Percentiles rank a stretch among this genome's conserved stretches.
These are phyloP conservation scores for Sphenodon punctatus DNA, from an alignment of 2,797 vertebrate species.

Conservation along the genomic window DNA sequence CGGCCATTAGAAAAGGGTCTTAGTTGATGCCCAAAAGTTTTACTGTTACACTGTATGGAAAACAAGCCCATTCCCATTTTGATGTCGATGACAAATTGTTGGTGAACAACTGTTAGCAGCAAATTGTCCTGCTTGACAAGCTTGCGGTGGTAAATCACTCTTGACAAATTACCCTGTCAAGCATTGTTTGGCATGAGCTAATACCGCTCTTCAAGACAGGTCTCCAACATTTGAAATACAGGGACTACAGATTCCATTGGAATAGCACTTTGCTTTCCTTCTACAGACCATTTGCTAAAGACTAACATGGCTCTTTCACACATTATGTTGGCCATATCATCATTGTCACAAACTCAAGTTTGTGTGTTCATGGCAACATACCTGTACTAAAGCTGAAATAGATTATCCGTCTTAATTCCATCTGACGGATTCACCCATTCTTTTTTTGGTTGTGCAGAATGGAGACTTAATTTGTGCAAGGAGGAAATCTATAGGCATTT, in stretches of 20 bases:
- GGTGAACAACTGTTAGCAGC: not conserved
- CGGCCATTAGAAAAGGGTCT: no score
- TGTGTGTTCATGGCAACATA: no score
- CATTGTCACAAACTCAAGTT: no score
- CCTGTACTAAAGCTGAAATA: no score
- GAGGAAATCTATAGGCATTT: no score
- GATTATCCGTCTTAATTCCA: no score
- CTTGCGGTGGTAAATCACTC: not conserved
- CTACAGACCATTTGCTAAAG: not conserved
- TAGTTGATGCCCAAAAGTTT: not conserved
- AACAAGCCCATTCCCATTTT: not conserved
- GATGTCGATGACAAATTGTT: not conserved
- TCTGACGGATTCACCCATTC: no score
- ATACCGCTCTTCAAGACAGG: not conserved
- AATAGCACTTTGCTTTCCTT: not conserved
- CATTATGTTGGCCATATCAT: no score
- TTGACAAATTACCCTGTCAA: not conserved
- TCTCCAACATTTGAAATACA: conserved; percentile 3
- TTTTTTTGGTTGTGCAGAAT: no score
- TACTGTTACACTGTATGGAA: not conserved
- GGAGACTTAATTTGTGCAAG: no score
- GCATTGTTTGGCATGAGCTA: conserved; percentile 3
- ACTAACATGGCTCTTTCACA: no score
- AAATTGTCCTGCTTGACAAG: not conserved
- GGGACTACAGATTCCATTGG: not conserved